Base-by-base conservation (phyloP, 2,113 vertebrate genomes). In the Pseudorectes ferrugineus region DNA sequence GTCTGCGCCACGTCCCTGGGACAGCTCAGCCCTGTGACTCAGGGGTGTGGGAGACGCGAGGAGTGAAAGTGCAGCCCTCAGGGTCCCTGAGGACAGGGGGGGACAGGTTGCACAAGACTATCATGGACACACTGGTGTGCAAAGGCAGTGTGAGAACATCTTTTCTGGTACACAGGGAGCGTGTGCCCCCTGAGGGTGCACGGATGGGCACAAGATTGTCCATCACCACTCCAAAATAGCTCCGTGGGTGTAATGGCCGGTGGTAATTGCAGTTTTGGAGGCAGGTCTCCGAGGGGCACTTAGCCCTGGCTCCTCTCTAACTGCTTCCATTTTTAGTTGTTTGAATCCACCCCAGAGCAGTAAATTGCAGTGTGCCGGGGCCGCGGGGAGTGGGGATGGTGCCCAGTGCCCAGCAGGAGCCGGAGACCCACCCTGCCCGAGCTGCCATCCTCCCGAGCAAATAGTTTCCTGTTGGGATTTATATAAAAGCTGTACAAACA, bases 291-390 rank as follows among this genome's bases (percentile, higher is more conserved):
- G 8, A 73, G 79, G 79, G 72, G 68, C 72, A 43, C 7, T 91
- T 74, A 80, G 82, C 59, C 29, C 62, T 88, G 89, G 76, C 66
- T 93, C 76, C 43, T 73, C 66, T 85, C 83, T 78, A 23, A 4
- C 63, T 70, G 80, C 84, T 96, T 91, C 96, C 84, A 83, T 95
- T 97, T 96, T 95, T 91, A 95, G 95, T 68, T 36, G 88, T n/a
- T 66, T 40, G 63, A 75, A 55, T 77, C 80, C 85, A 76, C 52
- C 78, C 87, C 25, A 13, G 76, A 85, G 86, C 87, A 74, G 88
- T 36, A 86, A 92, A 90, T 94, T 89, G 92, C 91, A 83, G 85
- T 4, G 85, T 85, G 73, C 71, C 0, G 7, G 76, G 84, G 58
- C 65, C 11, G 0, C 2, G 6, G 55, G 62, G 58, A 72, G 43